Evolutionary conservation across 1,140 invertebrate genomes (phyloP).

Genomic region (Oedothorax gibbosus): DNA sequence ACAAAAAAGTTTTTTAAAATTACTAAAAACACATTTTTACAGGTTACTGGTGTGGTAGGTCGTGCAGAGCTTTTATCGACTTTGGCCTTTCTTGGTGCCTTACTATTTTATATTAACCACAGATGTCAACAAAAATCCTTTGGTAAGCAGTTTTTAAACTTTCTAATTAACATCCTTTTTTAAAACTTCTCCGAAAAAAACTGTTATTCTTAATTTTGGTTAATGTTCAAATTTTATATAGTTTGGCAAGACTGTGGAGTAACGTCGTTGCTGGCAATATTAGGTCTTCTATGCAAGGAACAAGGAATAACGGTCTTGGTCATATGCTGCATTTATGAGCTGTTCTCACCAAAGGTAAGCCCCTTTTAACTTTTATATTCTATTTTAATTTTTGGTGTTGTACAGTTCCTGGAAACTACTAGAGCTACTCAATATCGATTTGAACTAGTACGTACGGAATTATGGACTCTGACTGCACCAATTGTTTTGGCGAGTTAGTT

Average conservation of each 20-base stretch:
- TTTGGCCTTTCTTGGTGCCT: slow-evolving; percentile 89
- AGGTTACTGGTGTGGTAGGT: slow-evolving; percentile 79
- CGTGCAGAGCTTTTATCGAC: slow-evolving; percentile 95
- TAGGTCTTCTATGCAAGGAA: slow-evolving; percentile 94
- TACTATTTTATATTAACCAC: slow-evolving; percentile 83
- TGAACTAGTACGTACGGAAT: no score
- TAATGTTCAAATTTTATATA: slow-evolving; percentile 4
- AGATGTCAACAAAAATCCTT: slow-evolving; percentile 71
- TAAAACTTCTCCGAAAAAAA: not conserved
- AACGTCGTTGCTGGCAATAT: slow-evolving; percentile 79
- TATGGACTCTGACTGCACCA: no score
- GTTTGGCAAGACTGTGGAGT: slow-evolving; percentile 79
- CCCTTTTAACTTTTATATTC: no score
- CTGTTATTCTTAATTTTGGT: no score
- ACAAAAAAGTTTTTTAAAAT: no score
- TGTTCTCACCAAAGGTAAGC: slow-evolving; percentile 72
- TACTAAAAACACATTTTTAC: not conserved
- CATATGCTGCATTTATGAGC: slow-evolving; percentile 91
- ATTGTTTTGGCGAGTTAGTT: no score
- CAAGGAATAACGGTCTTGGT: slow-evolving; percentile 95
- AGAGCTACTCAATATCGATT: no score
- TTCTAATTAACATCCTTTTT: not conserved
- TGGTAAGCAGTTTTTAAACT: slow-evolving; percentile 46
- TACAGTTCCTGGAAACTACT: no score
- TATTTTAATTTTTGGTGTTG: no score